Base-by-base conservation (phyloP, 2,888 invertebrate genomes). In the Panopea generosa region DNA sequence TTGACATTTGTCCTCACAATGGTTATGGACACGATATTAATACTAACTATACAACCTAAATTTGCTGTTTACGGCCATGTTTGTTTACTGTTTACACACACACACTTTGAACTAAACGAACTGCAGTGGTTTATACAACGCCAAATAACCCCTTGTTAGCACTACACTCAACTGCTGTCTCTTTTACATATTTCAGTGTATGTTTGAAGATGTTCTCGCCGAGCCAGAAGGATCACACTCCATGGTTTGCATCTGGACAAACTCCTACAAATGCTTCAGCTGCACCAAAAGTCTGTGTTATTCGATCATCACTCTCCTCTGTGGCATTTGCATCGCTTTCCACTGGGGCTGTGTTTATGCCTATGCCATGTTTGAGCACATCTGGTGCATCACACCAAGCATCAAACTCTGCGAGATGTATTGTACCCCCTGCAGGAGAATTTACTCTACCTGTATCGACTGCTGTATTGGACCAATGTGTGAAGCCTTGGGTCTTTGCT, bases 301-400 rank as follows among this genome's bases (percentile, higher is more conserved):
- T 93, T 94, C 95, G 18, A 90, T 95, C 57, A 93, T 96, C 43
- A 94, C 95, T 0, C 94, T 95, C 57, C 85, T 96, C 24, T 93
- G 95, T 6, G 96, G 95, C 0, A 95, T 96, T 6, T 93, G 95
- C 26, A 93, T 95, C 61, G 95, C 96, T 0, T 93, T 95, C 71
- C 92, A 94, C 81, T 93, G 95, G 56, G 89, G 90, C 22, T 87
- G 87, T 52, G 79, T 78, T 62, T 89, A 87, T 69, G 90, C 87
- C 57, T 33, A 95, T 84, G 93, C 96, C 18, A 95, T 96, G 4
- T 87, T 88, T 75, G 29, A 77, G 18, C 95, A 96, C 93, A 95
- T 96, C 87, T 96, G 96, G 96, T 95, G 95, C 89, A 93, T 95
- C 20, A 95, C 94, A 0, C 96, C 96, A 0, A 94, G 94, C 71